These are phyloP conservation scores for Argyra leucocephala DNA, from an alignment of 2,888 invertebrate genomes.

Conservation along the genomic window DNA sequence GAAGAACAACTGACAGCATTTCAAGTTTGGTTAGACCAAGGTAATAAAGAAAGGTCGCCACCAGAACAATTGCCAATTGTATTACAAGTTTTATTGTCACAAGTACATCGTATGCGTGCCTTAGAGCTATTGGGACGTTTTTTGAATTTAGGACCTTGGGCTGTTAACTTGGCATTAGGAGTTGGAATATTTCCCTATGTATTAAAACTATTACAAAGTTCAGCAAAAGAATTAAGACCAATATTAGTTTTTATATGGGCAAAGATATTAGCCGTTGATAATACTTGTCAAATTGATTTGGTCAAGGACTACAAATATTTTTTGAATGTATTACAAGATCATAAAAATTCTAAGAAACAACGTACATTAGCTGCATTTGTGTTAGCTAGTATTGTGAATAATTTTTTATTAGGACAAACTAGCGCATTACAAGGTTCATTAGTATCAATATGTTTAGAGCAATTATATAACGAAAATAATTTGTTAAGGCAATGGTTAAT, in stretches of 20 bases:
- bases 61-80: constrained; percentile 97
- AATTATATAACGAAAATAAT: constrained; percentile 62
- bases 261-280: constrained; percentile 93
- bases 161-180: constrained; percentile 87
- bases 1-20: constrained; percentile 97
- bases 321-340: constrained; percentile 80
- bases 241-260: constrained; percentile 98
- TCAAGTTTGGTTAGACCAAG: constrained; percentile 53
- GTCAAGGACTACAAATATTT: constrained; percentile 96
- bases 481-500: constrained; percentile 79
- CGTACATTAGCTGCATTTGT: constrained; percentile 93
- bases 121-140: constrained; percentile 87
- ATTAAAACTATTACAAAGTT: constrained; percentile 89
- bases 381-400: constrained; percentile 83
- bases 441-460: constrained; percentile 85
- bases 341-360: constrained; percentile 69
- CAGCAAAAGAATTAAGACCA: constrained; percentile 82
- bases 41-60: constrained; percentile 65
- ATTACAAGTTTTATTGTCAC: constrained; percentile 70
- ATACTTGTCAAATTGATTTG: constrained; percentile 86
- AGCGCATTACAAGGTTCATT: constrained; percentile 82
- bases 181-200: constrained; percentile 99
- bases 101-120: constrained; percentile 81
- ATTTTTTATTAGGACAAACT: constrained; percentile 80
- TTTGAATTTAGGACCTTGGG: constrained; percentile 91